These are phyloP conservation scores for Leucozona laternaria DNA, from an alignment of 2,888 invertebrate species.

Conservation along the genomic window DNA sequence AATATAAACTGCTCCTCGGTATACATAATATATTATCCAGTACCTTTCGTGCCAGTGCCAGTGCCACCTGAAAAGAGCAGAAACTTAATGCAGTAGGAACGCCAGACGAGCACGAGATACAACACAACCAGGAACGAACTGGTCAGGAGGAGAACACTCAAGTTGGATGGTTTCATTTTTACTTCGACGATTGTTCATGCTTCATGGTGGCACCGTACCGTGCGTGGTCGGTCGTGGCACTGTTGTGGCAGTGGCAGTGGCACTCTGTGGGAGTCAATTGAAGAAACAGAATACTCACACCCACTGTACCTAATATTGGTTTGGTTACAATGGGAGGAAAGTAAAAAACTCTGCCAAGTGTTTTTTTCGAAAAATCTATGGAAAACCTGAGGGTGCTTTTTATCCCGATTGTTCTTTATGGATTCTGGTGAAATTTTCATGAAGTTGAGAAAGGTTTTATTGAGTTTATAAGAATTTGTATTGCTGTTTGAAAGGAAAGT, in stretches of 20 bases:
- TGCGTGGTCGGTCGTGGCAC: too few relatives aligned
- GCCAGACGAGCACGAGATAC: slow-evolving; percentile 26
- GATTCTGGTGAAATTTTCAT: slow-evolving; percentile 29
- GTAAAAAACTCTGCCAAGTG: neutral
- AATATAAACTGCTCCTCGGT: slow-evolving; percentile 73
- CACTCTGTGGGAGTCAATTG: slow-evolving; percentile 40
- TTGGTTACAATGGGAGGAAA: slow-evolving; percentile 21
- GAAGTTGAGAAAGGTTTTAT: slow-evolving; percentile 37
- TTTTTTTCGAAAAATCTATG: neutral
- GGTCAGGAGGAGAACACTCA: slow-evolving; percentile 70
- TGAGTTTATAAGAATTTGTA: slow-evolving; percentile 18
- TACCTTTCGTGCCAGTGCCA: slow-evolving; percentile 59
- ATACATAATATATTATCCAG: slow-evolving; percentile 75
- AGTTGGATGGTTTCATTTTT: slow-evolving; percentile 69
- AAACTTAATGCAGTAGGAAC: slow-evolving; percentile 55
- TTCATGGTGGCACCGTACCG: neutral
- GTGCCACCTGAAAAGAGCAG: slow-evolving; percentile 69
- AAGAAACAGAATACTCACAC: neutral
- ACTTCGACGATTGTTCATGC: slow-evolving; percentile 6
- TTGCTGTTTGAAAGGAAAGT: neutral
- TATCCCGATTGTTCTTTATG: slow-evolving; percentile 18
- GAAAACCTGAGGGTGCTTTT: slow-evolving; percentile 1
- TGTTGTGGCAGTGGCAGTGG: neutral
- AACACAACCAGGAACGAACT: slow-evolving; percentile 72
- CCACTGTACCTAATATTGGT: neutral